Base-by-base conservation (phyloP, 2,888 invertebrate species). In the Therioaphis trifolii region DNA sequence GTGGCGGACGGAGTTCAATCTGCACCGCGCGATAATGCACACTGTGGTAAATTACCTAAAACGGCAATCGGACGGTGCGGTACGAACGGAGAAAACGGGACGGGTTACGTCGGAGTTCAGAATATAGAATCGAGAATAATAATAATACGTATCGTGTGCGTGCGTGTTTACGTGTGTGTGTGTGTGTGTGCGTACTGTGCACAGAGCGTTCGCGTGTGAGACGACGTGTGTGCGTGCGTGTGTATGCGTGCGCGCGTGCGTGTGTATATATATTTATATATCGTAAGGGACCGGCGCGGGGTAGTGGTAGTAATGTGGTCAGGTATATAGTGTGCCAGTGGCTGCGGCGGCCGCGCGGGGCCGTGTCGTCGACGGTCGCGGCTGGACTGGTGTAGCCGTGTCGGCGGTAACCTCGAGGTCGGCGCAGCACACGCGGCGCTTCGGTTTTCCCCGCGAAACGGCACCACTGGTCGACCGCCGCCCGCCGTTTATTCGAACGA, bases 41-140 rank as follows among this genome's bases (percentile, higher is more conserved):
- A 24, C 49, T 46, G 63, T 66, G 27, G 78, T 69, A 69, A 82
- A 82, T 82, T 72, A 82, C 82, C 82, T 74, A 82, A 82, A 82
- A 82, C 74, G 82, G 82, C 29, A 66, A 63, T 82, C 82, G 63
- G 80, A 49, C 80, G 61, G 72, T 61, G 58, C 29, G 46, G 80
- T 49, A 63, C 61, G 72, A 55, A 80, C 35, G 49, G 71, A 61
- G 61, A 61, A 49, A 43, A 80, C 71, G 82, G 82, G 82, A 82
- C 40, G 63, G 61, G 49, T 72, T 43, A 61, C 71, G 46, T 46
- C 3, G 9, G 71, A 18, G 29, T 0, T 5, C n/a, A 14, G 15
- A 5, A 63, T n/a, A 63, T 5, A 63, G 14, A 29, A 4, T 18
- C 7, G 18, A 18, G 18, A 18, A n/a, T n/a, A 15, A 18, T 27